Percentiles rank a stretch among this genome's conserved stretches.
Evolutionary conservation across 2,113 vertebrate genomes (phyloP).

Genomic region (Amblyornis subalaris): DNA sequence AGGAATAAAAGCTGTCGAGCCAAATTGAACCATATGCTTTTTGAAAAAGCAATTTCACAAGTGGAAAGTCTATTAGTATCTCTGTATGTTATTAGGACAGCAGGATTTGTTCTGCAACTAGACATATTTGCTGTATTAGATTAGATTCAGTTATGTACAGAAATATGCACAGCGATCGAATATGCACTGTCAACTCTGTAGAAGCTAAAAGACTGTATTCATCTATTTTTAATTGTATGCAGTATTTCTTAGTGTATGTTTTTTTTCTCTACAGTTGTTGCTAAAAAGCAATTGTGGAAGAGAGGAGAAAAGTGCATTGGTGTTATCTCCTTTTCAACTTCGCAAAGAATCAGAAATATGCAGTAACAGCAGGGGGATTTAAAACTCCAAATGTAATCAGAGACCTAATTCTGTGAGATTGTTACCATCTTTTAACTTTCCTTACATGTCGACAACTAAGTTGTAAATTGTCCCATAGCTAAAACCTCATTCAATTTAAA

Average conservation of each 20-base stretch:
- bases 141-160: neutral
- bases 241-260: fast-evolving
- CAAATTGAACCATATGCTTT: constrained; percentile 5
- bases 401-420: neutral
- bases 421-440: neutral
- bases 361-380: neutral
- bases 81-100: constrained; percentile 22
- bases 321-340: neutral
- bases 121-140: neutral
- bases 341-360: neutral
- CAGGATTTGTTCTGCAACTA: neutral
- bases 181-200: neutral
- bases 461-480: neutral
- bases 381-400: neutral
- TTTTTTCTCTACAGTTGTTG: neutral
- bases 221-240: neutral
- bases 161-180: neutral
- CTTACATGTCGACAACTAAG: neutral
- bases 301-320: neutral
- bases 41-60: constrained; percentile 32
- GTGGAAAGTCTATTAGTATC: constrained; percentile 45
- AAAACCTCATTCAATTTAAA: neutral
- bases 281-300: neutral
- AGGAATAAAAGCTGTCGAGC: constrained; percentile 21
- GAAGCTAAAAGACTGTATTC: neutral